Evolutionary conservation across 2,797 vertebrate genomes (phyloP), one percentile per base, ranked within the genome.

Genomic region (Malurus splendens): DNA sequence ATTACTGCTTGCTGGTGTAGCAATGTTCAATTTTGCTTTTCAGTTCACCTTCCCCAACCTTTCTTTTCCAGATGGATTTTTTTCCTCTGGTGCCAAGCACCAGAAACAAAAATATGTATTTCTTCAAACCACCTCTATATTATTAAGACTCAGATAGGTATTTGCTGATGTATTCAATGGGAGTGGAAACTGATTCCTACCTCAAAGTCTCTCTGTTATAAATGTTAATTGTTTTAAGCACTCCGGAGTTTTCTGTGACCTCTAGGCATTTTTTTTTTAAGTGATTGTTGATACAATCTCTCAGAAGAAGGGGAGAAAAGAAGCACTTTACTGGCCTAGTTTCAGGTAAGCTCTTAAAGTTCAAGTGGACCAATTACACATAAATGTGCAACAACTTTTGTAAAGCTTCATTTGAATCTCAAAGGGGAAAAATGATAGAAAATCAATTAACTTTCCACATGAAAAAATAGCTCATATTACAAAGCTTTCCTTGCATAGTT

Each of bases 381-480:
- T 90, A 78, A 83, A 93, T 75, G 84, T 86, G 80, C 68, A 92
- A 62, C 71, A 88, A 87, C 84, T 96, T 95, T 90, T 85, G 57
- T 88, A 93, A 93, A 91, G 92, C 78, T 94, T 94, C 77, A 60
- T 96, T 96, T 95, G 67, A 95, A 95, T 95, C 84, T 81, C 93
- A 93, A 75, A 93, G 82, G 66, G 82, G 70, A 80, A 89, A 90
- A 92, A 90, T 91, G 33, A 93, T 90, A 92, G 88, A 94, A 97
- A 97, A 96, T 96, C 93, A 97, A 96, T 97, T 97, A 97, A 94
- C 94, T 97, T 96, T 94, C 94, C 91, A 94, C 89, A 93, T 95
- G 94, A 96, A 96, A 95, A 97, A 95, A 76, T 87, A 93, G 71
- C 92, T 97, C 88, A 56, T 96, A 91, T 79, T 90, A 77, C 94